Conservation (phyloP, 2,888 invertebrate species). For the Allygus modestus region DNA sequence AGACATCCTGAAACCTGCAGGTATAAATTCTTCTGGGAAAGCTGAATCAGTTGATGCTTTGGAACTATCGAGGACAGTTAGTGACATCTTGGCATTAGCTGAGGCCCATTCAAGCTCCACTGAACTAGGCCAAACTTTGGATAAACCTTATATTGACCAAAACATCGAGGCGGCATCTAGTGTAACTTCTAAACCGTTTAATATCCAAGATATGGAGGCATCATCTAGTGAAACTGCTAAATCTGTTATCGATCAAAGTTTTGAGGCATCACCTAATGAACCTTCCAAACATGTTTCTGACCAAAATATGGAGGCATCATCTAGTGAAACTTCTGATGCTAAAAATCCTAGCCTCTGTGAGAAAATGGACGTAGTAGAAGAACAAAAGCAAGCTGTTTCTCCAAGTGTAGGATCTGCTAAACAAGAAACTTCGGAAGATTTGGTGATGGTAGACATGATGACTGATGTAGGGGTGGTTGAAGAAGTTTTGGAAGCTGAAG, state of each 20-base stretch:
- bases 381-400: neutral
- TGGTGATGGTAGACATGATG: slow-evolving; percentile 62
- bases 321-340: neutral
- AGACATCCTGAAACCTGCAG: neutral
- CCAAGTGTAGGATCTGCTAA: neutral
- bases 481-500: slow-evolving; percentile 52
- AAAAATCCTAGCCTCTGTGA: neutral
- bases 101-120: neutral
- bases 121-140: neutral
- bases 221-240: neutral
- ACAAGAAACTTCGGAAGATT: slow-evolving; percentile 22
- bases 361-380: slow-evolving; percentile 46
- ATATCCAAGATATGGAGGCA: neutral
- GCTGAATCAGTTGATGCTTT: neutral
- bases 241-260: neutral
- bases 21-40: neutral
- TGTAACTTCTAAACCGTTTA: neutral
- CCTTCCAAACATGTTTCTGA: neutral
- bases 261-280: neutral
- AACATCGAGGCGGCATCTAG: neutral
- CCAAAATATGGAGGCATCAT: neutral
- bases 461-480: slow-evolving; percentile 61
- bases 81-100: slow-evolving; percentile 18
- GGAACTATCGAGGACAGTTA: slow-evolving; percentile 13
- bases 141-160: neutral